Conservation (phyloP, 2,113 vertebrate species). For the Phalacrocorax carbo region DNA sequence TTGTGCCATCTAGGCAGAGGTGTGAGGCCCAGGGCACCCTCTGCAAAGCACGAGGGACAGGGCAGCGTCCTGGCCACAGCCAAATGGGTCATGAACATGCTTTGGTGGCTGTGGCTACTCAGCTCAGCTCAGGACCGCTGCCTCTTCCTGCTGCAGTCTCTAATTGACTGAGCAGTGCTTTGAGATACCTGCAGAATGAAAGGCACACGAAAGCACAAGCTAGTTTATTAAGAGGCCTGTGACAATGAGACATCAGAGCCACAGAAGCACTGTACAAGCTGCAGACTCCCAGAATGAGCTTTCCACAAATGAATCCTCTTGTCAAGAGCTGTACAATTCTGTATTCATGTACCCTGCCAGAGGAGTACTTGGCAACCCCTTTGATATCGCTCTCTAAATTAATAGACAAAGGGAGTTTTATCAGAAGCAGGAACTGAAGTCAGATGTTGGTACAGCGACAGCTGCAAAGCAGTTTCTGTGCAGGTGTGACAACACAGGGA, state of each 20-base stretch:
- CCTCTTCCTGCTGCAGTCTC: background rate
- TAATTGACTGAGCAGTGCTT: constrained; percentile 9
- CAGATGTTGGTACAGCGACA: constrained; percentile 45
- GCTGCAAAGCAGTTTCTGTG: constrained; percentile 36
- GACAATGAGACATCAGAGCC: constrained; percentile 27
- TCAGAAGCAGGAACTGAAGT: constrained; percentile 59
- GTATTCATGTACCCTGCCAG: constrained; percentile 52
- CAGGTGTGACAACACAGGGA: constrained; percentile 11
- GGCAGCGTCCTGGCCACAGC: background rate
- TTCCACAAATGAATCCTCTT: constrained; percentile 62
- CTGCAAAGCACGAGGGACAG: background rate
- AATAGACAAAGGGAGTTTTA: constrained; percentile 57
- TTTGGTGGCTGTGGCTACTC: background rate
- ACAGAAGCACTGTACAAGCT: constrained; percentile 25
- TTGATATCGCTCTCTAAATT: constrained; percentile 63
- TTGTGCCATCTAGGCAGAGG: background rate
- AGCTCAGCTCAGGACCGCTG: background rate
- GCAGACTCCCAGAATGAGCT: constrained; percentile 45
- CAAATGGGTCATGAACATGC: background rate
- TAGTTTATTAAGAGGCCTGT: constrained; percentile 35
- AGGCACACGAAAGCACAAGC: constrained; percentile 13
- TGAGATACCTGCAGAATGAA: constrained; percentile 25
- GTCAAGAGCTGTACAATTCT: constrained; percentile 31
- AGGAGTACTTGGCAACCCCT: constrained; percentile 63
- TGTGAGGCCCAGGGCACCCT: background rate